phyloP scores from a whole-genome alignment of 2,888 invertebrate species.

The Parnassius glacialis region DNA sequence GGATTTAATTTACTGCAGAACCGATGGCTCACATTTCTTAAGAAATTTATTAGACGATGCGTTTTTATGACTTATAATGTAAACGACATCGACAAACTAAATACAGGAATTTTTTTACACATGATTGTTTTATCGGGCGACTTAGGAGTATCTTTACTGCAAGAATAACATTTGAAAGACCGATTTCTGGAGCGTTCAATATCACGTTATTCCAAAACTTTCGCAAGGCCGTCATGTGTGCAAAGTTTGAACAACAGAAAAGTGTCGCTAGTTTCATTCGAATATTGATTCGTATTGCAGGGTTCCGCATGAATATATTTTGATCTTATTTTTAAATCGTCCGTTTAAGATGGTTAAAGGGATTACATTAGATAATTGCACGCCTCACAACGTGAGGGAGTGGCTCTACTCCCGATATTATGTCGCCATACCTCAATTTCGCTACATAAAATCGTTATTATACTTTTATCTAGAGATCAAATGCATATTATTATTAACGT shows the following conservation, averaged over 20 bases:
- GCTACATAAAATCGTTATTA: neutral
- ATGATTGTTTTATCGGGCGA: conserved; percentile 5
- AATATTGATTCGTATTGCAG: conserved; percentile 13
- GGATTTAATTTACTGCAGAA: too few species aligned
- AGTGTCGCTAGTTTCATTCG: conserved; percentile 48
- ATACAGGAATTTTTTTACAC: conserved; percentile 14
- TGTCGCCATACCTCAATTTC: neutral
- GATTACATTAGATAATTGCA: neutral
- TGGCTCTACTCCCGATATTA: too few species aligned
- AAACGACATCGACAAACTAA: conserved; percentile 22
- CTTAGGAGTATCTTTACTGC: conserved; percentile 6
- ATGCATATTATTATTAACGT: too few species aligned
- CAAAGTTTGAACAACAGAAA: conserved; percentile 57
- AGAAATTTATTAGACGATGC: conserved; percentile 1
- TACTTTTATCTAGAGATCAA: too few species aligned
- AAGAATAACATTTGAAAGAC: conserved; percentile 21
- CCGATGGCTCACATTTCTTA: too few species aligned
- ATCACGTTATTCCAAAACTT: conserved; percentile 50
- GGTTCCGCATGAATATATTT: conserved; percentile 18
- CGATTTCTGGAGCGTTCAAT: conserved; percentile 19
- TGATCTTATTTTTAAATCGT: conserved; percentile 12
- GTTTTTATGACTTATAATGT: conserved; percentile 21
- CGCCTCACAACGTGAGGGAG: too few species aligned
- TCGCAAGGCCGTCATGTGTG: conserved; percentile 50
- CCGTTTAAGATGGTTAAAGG: neutral